phyloP scores from a whole-genome alignment of 2,888 invertebrate species.

The Carterocephalus palaemon region DNA sequence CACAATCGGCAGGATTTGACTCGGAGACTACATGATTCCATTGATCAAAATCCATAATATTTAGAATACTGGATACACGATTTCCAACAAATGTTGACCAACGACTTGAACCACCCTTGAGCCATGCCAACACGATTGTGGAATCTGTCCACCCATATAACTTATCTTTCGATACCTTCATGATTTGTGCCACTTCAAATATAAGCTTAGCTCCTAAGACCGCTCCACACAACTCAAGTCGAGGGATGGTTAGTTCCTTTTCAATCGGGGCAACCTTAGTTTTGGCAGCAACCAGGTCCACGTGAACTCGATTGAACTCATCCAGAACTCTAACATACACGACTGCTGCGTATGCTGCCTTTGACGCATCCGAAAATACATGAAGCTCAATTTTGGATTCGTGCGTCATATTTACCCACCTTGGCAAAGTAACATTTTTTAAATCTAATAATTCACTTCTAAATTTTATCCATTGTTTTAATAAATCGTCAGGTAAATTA shows the following conservation, averaged over 20 bases:
- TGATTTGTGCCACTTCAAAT: conserved; percentile 14
- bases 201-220: conserved; percentile 22
- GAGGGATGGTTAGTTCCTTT: conserved; percentile 19
- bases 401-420: too few species aligned
- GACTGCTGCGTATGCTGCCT: neutral
- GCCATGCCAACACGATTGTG: conserved; percentile 11
- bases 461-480: too few species aligned
- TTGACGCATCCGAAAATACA: too few species aligned
- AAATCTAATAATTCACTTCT: too few species aligned
- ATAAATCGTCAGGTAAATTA: too few species aligned
- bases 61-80: conserved; percentile 30
- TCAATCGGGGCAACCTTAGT: conserved; percentile 10
- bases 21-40: conserved; percentile 26
- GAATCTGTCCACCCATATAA: conserved; percentile 6
- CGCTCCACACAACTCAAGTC: conserved; percentile 18
- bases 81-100: conserved; percentile 33
- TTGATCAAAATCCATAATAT: conserved; percentile 14
- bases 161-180: conserved; percentile 21
- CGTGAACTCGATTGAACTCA: too few species aligned
- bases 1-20: conserved; percentile 37
- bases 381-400: too few species aligned
- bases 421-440: too few species aligned
- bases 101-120: conserved; percentile 15
- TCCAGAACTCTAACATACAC: neutral
- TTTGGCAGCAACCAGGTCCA: conserved; percentile 17